Evolutionary conservation across 2,888 invertebrate genomes (phyloP).

Genomic region (Petrolisthes cinctipes): DNA sequence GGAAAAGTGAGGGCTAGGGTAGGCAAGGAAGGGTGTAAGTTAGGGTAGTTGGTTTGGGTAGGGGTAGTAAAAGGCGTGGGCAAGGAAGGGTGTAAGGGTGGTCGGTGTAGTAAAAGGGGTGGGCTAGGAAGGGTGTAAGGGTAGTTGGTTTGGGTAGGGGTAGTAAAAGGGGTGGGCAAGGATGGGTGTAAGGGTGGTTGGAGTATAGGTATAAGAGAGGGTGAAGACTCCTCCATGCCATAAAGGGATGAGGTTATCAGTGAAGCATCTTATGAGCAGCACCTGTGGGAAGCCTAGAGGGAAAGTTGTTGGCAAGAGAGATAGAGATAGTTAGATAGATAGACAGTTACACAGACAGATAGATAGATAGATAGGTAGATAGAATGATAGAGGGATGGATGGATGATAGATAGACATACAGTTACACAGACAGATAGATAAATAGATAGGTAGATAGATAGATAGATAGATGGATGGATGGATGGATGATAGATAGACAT

Average conservation of each 20-base stretch:
- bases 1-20: not conserved
- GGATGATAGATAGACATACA: too few relatives aligned
- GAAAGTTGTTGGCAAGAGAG: not conserved
- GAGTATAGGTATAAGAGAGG: too few relatives aligned
- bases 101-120: not conserved
- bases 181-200: too few relatives aligned
- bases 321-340: not conserved
- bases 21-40: not conserved
- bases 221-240: too few relatives aligned
- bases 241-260: too few relatives aligned
- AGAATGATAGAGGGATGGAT: not conserved
- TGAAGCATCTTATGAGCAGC: too few relatives aligned
- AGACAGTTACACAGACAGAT: not conserved
- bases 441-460: too few relatives aligned
- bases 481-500: too few relatives aligned
- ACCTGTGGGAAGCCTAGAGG: too few relatives aligned
- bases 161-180: not conserved
- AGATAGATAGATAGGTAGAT: not conserved
- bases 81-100: not conserved
- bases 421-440: too few relatives aligned
- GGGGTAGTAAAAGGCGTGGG: too few relatives aligned
- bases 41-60: not conserved
- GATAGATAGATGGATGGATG: too few relatives aligned
- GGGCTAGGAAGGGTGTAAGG: not conserved
- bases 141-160: not conserved